Conservation (phyloP, 2,113 vertebrate species). For the Panurus biarmicus region DNA sequence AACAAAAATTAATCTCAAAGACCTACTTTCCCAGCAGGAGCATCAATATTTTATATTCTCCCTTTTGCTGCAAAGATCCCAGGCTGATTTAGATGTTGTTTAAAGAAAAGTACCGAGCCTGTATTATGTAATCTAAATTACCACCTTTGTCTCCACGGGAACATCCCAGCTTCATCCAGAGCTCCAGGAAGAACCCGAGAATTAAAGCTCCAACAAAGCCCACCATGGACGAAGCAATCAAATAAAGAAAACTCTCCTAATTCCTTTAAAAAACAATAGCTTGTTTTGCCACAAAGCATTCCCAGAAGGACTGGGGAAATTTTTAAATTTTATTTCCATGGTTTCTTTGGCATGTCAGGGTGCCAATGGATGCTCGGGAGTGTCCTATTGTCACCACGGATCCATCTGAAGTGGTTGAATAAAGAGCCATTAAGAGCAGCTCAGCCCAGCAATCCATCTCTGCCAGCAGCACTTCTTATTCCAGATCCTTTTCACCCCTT, state of each 20-base stretch:
- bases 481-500: not conserved
- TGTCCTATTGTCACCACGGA: not conserved
- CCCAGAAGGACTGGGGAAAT: not conserved
- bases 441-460: not conserved
- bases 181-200: not conserved
- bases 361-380: not conserved
- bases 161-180: slow-evolving; percentile 21
- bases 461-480: not conserved
- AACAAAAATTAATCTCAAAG: not conserved
- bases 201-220: not conserved
- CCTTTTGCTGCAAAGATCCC: not conserved
- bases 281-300: not conserved
- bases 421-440: not conserved
- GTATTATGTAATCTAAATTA: not conserved
- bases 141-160: slow-evolving; percentile 13
- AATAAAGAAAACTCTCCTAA: not conserved
- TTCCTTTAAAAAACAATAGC: not conserved
- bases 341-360: not conserved
- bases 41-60: slow-evolving; percentile 18
- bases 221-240: not conserved
- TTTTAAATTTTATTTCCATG: not conserved
- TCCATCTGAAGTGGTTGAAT: not conserved
- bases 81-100: not conserved
- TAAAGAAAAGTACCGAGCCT: not conserved
- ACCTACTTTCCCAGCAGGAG: not conserved